A percentile compares a stretch with the other conserved stretches of the same genome.
Conservation (phyloP, 2,113 vertebrate species). For the Nettapus auritus region DNA sequence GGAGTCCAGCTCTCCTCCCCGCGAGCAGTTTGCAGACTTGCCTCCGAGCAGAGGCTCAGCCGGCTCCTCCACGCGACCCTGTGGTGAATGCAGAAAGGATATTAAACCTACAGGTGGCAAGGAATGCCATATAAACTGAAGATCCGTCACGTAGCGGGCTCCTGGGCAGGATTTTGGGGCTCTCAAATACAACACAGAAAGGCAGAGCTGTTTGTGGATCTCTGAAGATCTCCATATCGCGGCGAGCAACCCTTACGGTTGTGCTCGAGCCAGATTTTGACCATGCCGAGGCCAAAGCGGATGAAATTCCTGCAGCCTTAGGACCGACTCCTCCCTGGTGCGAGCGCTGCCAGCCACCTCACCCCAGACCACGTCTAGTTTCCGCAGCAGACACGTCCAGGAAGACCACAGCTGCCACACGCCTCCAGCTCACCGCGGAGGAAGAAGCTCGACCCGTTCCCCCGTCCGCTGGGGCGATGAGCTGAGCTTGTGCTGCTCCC, state of each 20-base stretch:
- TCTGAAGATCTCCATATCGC: not conserved
- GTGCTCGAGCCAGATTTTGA: not conserved
- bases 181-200: not conserved
- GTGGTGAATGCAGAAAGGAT: fast-evolving
- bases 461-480: not conserved
- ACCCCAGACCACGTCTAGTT: not conserved
- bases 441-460: not conserved
- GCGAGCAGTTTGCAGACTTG: not conserved
- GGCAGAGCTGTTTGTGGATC: not conserved
- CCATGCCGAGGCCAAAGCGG: not conserved
- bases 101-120: not conserved
- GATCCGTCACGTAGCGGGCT: not conserved
- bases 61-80: not conserved
- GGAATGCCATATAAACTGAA: not conserved
- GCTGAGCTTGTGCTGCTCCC: not conserved
- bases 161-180: not conserved
- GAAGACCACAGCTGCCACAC: not conserved
- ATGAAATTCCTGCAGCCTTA: not conserved
- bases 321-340: fast-evolving
- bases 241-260: not conserved
- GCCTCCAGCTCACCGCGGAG: fast-evolving
- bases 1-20: not conserved
- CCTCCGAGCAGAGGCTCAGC: not conserved
- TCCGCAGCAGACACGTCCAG: not conserved
- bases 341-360: not conserved